Conservation (phyloP, 1,140 invertebrate genomes). For the Hyles vespertilio region DNA sequence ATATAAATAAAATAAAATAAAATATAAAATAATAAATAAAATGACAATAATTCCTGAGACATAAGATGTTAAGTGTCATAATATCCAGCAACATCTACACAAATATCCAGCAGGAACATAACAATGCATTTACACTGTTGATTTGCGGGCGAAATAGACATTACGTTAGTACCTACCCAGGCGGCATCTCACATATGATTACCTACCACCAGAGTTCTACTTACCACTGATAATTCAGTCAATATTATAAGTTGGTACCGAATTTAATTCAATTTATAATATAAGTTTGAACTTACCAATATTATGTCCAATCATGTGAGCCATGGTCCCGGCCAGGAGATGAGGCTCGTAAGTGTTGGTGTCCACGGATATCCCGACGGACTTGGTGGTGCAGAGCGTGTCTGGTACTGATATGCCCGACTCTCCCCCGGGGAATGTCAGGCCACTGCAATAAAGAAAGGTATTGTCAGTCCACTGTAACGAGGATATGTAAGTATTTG, state of each 20-base stretch:
- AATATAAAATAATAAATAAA: no score
- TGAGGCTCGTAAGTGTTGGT: slow-evolving; percentile 95
- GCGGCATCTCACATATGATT: no score
- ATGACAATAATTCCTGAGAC: no score
- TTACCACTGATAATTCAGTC: not conserved
- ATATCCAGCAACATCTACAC: no score
- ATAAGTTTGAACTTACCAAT: slow-evolving; percentile 87
- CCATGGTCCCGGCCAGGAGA: slow-evolving; percentile 93
- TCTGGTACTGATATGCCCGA: slow-evolving; percentile 94
- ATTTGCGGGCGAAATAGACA: no score
- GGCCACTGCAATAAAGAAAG: slow-evolving; percentile 78
- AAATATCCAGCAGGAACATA: no score
- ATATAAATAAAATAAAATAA: no score
- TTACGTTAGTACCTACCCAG: no score
- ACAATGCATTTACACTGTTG: no score
- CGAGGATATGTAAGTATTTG: not conserved
- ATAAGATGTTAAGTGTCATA: no score
- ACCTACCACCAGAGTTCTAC: no score
- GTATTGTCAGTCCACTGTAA: not conserved
- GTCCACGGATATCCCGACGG: slow-evolving; percentile 94
- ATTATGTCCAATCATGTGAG: slow-evolving; percentile 98
- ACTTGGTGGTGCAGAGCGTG: slow-evolving; percentile 92
- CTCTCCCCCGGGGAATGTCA: slow-evolving; percentile 88
- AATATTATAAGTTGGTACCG: not conserved
- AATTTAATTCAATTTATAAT: no score